Evolutionary conservation across 2,113 vertebrate species (phyloP).

Genomic region (Caranx ignobilis): DNA sequence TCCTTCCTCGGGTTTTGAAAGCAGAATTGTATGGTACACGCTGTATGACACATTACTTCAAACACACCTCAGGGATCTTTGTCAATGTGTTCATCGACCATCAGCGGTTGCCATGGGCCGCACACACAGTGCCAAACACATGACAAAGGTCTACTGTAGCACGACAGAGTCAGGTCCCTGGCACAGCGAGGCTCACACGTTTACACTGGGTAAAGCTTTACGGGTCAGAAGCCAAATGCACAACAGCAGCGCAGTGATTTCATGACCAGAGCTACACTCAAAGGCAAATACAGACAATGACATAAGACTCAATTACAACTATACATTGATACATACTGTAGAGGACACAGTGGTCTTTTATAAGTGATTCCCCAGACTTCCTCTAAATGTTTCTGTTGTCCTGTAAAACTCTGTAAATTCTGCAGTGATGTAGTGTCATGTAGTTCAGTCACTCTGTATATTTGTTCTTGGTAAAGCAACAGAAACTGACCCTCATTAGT

Average conservation of each 20-base stretch:
- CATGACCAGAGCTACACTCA: background rate
- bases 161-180: constrained; percentile 11
- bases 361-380: background rate
- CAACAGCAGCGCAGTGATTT: background rate
- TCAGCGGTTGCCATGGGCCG: constrained; percentile 37
- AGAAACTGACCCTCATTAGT: background rate
- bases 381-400: background rate
- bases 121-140: constrained; percentile 44
- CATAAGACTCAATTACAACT: background rate
- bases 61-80: constrained; percentile 34
- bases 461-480: background rate
- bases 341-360: background rate
- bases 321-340: background rate
- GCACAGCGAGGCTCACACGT: background rate
- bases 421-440: background rate
- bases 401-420: too few species aligned
- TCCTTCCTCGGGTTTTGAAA: constrained; percentile 65
- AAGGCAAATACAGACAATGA: background rate
- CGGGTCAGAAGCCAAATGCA: constrained; percentile 45
- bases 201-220: constrained; percentile 17
- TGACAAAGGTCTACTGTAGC: constrained; percentile 41
- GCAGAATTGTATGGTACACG: background rate
- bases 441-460: background rate
- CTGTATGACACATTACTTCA: constrained; percentile 22
- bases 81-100: constrained; percentile 17